phyloP scores from a whole-genome alignment of 2,888 invertebrate species.

The Acrocyrtus sp. region DNA sequence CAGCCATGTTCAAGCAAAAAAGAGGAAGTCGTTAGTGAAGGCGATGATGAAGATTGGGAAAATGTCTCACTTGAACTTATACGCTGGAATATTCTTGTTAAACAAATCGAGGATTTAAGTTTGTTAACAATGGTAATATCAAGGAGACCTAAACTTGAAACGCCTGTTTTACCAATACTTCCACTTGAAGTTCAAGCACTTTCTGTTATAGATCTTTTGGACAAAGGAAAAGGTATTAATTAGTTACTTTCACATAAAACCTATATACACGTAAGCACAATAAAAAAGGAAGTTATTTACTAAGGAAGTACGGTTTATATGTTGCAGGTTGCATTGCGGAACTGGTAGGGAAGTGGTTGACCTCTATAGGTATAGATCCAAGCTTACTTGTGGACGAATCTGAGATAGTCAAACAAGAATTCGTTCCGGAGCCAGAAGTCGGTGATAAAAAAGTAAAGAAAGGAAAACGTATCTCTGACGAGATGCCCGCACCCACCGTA shows the following conservation, averaged over 20 bases:
- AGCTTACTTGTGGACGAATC: conserved; percentile 67
- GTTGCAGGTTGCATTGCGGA: conserved; percentile 85
- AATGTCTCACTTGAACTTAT: conserved; percentile 85
- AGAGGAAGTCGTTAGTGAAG: conserved; percentile 15
- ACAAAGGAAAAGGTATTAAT: conserved; percentile 67
- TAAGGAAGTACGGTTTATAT: not conserved
- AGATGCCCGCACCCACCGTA: not conserved
- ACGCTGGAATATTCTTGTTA: conserved; percentile 86
- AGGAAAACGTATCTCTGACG: conserved; percentile 2
- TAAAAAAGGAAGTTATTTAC: conserved; percentile 3
- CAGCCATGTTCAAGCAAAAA: not conserved
- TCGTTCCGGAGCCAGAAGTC: conserved; percentile 24
- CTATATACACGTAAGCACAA: not conserved
- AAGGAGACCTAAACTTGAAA: conserved; percentile 46
- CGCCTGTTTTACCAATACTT: conserved; percentile 51
- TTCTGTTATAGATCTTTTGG: conserved; percentile 65
- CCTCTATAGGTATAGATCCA: conserved; percentile 78
- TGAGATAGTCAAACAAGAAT: conserved; percentile 33
- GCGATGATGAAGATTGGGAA: conserved; percentile 76
- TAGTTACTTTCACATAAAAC: not conserved
- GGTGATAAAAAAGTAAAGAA: conserved; percentile 32
- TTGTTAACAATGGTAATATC: conserved; percentile 77
- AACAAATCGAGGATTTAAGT: conserved; percentile 89
- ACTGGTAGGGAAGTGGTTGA: conserved; percentile 87
- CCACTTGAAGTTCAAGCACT: conserved; percentile 57